phyloP scores from a whole-genome alignment of 2,888 invertebrate species.

The Melangyna quadrimaculata region DNA sequence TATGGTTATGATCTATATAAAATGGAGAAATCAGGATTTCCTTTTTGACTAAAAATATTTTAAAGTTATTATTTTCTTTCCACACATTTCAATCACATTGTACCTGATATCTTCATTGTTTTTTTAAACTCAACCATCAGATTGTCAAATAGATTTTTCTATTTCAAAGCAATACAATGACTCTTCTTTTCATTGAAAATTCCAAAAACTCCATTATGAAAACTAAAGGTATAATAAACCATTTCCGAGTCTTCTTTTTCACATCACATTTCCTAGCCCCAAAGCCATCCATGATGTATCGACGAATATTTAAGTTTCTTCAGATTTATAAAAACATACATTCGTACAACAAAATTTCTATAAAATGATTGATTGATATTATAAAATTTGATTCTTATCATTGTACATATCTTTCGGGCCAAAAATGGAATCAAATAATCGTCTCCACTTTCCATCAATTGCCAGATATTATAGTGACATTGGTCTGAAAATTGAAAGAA shows the following conservation, averaged over 20 bases:
- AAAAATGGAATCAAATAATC: conserved; percentile 51
- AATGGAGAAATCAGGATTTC: too few species aligned
- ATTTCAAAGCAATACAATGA: conserved; percentile 23
- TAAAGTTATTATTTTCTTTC: neutral
- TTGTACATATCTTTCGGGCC: conserved; percentile 39
- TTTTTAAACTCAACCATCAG: neutral
- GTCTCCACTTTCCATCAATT: conserved; percentile 53
- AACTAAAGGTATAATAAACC: conserved; percentile 1
- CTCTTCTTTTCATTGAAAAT: conserved; percentile 17
- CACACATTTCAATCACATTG: neutral
- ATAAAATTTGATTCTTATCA: conserved; percentile 66
- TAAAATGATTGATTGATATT: conserved; percentile 56
- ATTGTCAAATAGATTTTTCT: neutral
- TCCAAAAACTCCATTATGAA: conserved; percentile 22
- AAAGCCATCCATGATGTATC: neutral
- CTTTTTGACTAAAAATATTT: too few species aligned
- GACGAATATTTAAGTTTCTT: neutral
- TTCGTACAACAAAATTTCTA: conserved; percentile 20
- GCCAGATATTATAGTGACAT: neutral
- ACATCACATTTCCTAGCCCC: neutral
- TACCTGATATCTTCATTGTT: neutral
- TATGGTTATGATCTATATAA: too few species aligned
- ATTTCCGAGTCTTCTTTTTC: neutral
- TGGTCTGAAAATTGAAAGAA: neutral
- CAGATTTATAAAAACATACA: neutral